Percentiles rank a stretch among this genome's conserved stretches.
Conservation (phyloP, 2,797 vertebrate species). For the Bryconaethiops microstoma region DNA sequence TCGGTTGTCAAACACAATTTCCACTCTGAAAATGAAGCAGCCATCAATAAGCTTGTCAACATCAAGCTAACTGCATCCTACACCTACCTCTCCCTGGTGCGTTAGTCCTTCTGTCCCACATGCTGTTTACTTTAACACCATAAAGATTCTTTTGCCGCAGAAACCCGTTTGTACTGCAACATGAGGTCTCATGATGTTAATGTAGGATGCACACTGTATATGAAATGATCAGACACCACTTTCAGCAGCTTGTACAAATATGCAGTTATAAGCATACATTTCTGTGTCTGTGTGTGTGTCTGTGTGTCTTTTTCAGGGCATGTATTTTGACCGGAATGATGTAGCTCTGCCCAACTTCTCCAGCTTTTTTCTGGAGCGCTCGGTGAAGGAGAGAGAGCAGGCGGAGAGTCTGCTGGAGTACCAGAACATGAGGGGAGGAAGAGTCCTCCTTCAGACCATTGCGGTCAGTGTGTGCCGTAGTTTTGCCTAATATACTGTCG, state of each 20-base stretch:
- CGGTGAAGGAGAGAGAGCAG: constrained; percentile 77
- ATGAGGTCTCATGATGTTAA: neutral
- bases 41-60: constrained; percentile 78
- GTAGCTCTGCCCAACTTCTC: constrained; percentile 80
- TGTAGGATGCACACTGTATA: neutral
- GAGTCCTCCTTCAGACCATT: constrained; percentile 76
- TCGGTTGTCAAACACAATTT: constrained; percentile 74
- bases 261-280: neutral
- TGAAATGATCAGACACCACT: neutral
- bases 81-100: constrained; percentile 74
- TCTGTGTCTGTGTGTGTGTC: neutral
- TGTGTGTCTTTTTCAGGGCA: constrained; percentile 69
- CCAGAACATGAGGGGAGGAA: constrained; percentile 81
- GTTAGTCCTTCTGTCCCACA: neutral
- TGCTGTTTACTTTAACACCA: neutral
- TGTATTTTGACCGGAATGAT: constrained; percentile 85
- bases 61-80: constrained; percentile 77
- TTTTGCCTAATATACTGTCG: neutral
- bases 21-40: constrained; percentile 71
- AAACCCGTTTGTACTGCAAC: too few relatives aligned
- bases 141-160: too few relatives aligned
- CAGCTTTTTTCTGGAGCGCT: constrained; percentile 77
- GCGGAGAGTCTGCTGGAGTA: constrained; percentile 78
- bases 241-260: neutral
- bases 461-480: constrained; percentile 62